Conservation (phyloP, 2,797 vertebrate species). For the Glossophaga mutica region DNA sequence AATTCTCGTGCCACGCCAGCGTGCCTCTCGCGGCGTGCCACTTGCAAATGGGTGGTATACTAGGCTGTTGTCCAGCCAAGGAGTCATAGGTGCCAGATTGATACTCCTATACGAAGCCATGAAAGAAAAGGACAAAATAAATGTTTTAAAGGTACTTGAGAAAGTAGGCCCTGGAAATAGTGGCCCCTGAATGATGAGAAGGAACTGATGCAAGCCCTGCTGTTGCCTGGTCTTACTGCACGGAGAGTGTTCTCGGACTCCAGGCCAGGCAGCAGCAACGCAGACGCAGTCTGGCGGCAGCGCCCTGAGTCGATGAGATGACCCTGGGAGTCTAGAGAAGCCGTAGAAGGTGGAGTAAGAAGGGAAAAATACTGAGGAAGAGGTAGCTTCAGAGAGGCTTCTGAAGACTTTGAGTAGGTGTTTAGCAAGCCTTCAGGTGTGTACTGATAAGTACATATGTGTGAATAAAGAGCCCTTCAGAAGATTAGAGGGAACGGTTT, state of each 20-base stretch:
- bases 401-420: neutral
- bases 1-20: neutral
- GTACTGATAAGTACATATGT: neutral
- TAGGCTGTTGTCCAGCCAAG: neutral
- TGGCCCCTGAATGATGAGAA: neutral
- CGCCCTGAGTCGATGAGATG: neutral
- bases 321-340: neutral
- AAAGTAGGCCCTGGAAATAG: neutral
- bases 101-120: neutral
- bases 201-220: neutral
- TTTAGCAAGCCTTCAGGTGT: neutral
- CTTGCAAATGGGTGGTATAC: neutral
- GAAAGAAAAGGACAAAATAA: neutral
- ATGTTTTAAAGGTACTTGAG: neutral
- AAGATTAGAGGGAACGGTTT: neutral
- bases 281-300: rapidly evolving
- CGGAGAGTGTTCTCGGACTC: neutral
- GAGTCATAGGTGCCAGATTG: neutral
- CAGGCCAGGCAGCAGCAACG: neutral
- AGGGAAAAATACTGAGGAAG: neutral
- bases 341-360: neutral
- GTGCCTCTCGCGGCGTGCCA: neutral
- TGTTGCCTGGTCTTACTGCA: neutral
- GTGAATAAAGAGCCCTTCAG: neutral
- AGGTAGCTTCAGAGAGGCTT: neutral